These are phyloP conservation scores for Pangasius krempfi DNA, from an alignment of 2,797 vertebrate genomes.

Conservation along the genomic window DNA sequence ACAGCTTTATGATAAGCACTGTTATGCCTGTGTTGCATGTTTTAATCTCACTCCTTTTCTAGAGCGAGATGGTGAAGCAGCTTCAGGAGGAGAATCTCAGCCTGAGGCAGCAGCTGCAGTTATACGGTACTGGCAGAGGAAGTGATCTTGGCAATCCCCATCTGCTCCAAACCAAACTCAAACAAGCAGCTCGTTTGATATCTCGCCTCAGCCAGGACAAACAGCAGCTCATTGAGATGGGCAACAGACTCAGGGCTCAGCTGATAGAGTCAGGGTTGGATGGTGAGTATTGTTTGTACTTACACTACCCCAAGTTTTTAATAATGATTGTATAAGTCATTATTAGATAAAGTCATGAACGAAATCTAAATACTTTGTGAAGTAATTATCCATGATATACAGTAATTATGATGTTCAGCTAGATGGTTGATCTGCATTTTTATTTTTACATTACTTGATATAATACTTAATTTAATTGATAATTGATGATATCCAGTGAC, in stretches of 20 bases:
- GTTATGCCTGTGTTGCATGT: not conserved
- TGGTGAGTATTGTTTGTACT: constrained; percentile 56
- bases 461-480: not conserved
- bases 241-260: constrained; percentile 82
- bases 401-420: not conserved
- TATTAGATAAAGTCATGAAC: not conserved
- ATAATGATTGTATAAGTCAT: not conserved
- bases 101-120: constrained; percentile 63
- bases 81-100: constrained; percentile 67
- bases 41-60: constrained; percentile 18
- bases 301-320: not conserved
- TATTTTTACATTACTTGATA: not conserved
- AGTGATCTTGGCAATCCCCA: constrained; percentile 30
- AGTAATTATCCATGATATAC: not conserved
- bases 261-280: constrained; percentile 56
- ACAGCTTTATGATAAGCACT: not conserved
- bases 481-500: not conserved
- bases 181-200: constrained; percentile 78
- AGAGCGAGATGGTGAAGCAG: constrained; percentile 66
- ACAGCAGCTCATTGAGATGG: constrained; percentile 84
- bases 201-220: constrained; percentile 79
- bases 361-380: not conserved
- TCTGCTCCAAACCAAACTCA: constrained; percentile 73
- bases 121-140: constrained; percentile 4
- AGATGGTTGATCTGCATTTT: no score